Evolutionary conservation across 2,888 invertebrate genomes (phyloP).

Genomic region (Rhorus exstirpatorius): DNA sequence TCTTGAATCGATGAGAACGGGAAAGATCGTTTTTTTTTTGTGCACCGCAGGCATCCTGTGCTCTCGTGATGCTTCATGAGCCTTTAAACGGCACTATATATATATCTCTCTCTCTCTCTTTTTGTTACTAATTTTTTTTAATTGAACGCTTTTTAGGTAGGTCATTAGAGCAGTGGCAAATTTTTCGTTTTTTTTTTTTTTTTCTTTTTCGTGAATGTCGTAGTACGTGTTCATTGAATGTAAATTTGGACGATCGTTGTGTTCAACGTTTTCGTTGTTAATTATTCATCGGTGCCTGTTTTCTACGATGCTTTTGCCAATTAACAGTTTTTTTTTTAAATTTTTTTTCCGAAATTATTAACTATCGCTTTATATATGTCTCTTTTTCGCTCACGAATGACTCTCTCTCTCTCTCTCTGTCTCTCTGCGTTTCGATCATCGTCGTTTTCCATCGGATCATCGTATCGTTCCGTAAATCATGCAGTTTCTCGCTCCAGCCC

Average conservation of each 20-base stretch:
- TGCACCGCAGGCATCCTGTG: conserved; percentile 68
- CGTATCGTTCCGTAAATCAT: conserved; percentile 28
- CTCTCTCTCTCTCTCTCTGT: too few relatives aligned
- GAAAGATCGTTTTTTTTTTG: conserved; percentile 49
- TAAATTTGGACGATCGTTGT: conserved; percentile 50
- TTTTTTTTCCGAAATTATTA: conserved; percentile 8
- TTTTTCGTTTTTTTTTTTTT: conserved; percentile 40
- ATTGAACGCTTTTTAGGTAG: conserved; percentile 63
- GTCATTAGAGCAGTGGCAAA: conserved; percentile 62
- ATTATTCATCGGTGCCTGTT: conserved; percentile 64
- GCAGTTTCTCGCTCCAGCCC: conserved; percentile 8
- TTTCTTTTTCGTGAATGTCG: conserved; percentile 59
- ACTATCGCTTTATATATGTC: conserved; percentile 13
- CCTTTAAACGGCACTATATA: conserved; percentile 54
- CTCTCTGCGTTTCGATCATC: conserved; percentile 61
- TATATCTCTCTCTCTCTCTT: conserved; percentile 35
- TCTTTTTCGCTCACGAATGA: conserved; percentile 38
- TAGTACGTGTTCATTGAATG: conserved; percentile 66
- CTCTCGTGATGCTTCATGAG: conserved; percentile 57
- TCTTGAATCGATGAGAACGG: conserved; percentile 54
- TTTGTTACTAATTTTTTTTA: conserved; percentile 40
- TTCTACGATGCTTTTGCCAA: conserved; percentile 56
- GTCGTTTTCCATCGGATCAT: conserved; percentile 55
- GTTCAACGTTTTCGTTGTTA: conserved; percentile 65
- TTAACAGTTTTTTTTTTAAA: conserved; percentile 27